Evolutionary conservation across 2,888 invertebrate genomes (phyloP), one percentile per base, ranked within the genome.

Genomic region (Colletes collaris): DNA sequence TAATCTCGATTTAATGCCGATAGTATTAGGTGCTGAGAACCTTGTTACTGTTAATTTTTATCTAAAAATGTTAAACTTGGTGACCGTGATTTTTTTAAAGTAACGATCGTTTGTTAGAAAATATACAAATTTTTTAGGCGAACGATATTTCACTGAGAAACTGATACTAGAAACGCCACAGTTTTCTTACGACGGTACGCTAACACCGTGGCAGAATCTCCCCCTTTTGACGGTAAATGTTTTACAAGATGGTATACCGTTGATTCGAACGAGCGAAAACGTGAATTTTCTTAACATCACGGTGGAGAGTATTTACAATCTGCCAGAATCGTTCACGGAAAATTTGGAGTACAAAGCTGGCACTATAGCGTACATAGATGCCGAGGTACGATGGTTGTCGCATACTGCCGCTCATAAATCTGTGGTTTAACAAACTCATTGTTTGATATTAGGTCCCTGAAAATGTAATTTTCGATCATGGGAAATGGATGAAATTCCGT

Each of bases 231-330:
- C 85, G 0, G 46, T 87, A 6, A 86, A 84, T 2, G 53, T 87
- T 16, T 70, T 8, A 1, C 84, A 76, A 16, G 59, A 81, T 1
- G 69, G 81, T 7, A 4, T 50, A 5, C 60, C 80, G 1, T 56
- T 87, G 49, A 82, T 85, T 10, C 64, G 76, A 4, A 11, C 58
- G 7, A 67, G 86, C 8, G 63, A 59, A 7, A 46, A 52, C 1
- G 60, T 84, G 0, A 91, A 91, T 77, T 85, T 86, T 75, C 55
- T 91, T 4, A 86, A 71, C 13, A 75, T 91, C 27, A 91, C 91
- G 0, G 68, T 91, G 0, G 91, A 91, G 66, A 90, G 88, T 52
- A 87, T 91, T 56, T 86, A 89, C 59, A 91, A 91, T 76, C 63
- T 79, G 5, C 89, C 90, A 7, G 50, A 66, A 40, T 76, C 53